Conservation (phyloP, 2,797 vertebrate genomes). For the Schizopygopsis pylzovi region DNA sequence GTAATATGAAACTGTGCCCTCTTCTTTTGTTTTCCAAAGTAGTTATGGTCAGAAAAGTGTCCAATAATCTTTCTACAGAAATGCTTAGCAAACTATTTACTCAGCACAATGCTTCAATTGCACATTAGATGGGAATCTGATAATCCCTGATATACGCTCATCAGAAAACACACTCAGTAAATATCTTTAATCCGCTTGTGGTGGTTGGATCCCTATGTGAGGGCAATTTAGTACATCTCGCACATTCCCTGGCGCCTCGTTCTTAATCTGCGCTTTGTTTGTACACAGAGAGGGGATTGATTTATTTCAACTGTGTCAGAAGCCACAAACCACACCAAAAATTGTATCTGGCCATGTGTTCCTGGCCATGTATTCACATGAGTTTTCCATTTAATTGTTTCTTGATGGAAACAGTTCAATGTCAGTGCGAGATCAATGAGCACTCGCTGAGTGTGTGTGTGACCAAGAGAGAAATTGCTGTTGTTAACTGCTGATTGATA, state of each 20-base stretch:
- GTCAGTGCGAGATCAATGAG: constrained; percentile 46
- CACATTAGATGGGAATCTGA: constrained; percentile 40
- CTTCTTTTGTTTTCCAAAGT: background rate
- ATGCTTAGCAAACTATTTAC: constrained; percentile 43
- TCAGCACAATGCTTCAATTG: constrained; percentile 8
- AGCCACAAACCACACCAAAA: constrained; percentile 40
- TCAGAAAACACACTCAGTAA: constrained; percentile 51
- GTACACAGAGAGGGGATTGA: constrained; percentile 51
- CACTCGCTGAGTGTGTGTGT: constrained; percentile 30
- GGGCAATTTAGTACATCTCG: constrained; percentile 48
- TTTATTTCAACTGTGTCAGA: constrained; percentile 43
- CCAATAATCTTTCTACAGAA: constrained; percentile 31
- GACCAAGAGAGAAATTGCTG: constrained; percentile 32
- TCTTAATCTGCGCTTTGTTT: constrained; percentile 57
- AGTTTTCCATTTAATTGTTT: constrained; percentile 55
- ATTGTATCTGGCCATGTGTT: background rate
- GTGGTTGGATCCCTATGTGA: constrained; percentile 30
- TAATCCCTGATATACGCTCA: constrained; percentile 57
- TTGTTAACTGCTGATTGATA: constrained; percentile 53
- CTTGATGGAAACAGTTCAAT: constrained; percentile 53
- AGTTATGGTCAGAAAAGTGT: background rate
- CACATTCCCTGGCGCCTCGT: background rate
- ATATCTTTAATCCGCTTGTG: constrained; percentile 55
- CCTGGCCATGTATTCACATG: constrained; percentile 37
- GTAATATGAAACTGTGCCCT: background rate